Base-by-base conservation (phyloP, 37 sponge, comb jelly and placozoan genomes). In the Petrosia ficiformis region DNA sequence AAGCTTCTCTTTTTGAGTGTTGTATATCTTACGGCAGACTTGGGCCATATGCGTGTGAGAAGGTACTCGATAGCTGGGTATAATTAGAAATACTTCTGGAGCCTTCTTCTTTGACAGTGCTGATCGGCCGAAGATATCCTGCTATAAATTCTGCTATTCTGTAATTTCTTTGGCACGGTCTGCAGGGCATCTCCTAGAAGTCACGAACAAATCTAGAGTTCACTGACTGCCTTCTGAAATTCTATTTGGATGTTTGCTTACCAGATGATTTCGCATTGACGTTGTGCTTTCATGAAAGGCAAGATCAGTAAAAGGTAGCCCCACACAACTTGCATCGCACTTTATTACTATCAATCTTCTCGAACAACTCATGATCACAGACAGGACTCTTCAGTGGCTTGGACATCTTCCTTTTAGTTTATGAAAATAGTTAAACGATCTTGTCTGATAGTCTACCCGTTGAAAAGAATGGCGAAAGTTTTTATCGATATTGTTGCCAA, bases 91-190 rank as follows among this genome's bases (percentile, higher is more conserved):
- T 22, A 4, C 3, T 5, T 41, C 43, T 71, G n/a, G 43, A 71
- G 26, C 72, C 72, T n/a, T 19, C n/a, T 19, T 54, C 72, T 11
- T 71, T 29, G 43, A 71, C 72, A 2, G 19, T 4, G 28, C 25
- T 44, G 3, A 44, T 19, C 22, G 72, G 72, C 24, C 52, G 10
- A 4, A 44, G 4, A 42, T 71, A 44, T 11, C 44, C 4, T 71
- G 72, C 72, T 31, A 71, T 54, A 44, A 71, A 44, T 26, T 71
- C 72, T 71, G 52, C 72, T 2, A 71, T 44, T 40, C 24, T 24
- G 72, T 40, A 5, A 71, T 71, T 71, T 71, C 30, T 42, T 25
- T 71, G 22, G 6, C 3, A 4, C 42, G 3, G 19, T 44, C 37
- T 26, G 63, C n/a, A 44, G 72, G 30, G 37, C 72, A 71, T 40